Base-by-base conservation (phyloP, 2,113 vertebrate species). In the Ancistrus triradiatus region DNA sequence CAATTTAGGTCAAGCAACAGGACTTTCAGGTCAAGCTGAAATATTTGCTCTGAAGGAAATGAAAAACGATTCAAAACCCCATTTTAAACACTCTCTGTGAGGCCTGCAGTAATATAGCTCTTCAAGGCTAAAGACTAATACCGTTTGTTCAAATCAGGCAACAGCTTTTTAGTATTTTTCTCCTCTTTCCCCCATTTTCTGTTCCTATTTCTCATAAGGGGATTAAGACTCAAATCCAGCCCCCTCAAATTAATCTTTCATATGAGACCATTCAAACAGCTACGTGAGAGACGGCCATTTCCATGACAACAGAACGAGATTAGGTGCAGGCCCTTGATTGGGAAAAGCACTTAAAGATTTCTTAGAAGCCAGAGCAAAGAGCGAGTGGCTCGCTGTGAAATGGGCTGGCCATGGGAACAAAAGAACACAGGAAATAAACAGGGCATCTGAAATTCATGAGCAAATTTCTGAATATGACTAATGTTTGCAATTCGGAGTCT, bases 281-380 rank as follows among this genome's bases (percentile, higher is more conserved):
- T 63, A 48, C 33, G 68, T 79, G 78, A 57, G 69, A 80, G 76
- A 77, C 80, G 68, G 72, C 35, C 40, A 87, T 89, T 87, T 83
- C 86, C 86, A 89, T 89, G 81, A 87, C 86, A 89, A 87, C 84
- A 74, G 78, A 74, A 72, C 56, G 58, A 80, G 86, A 84, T 86
- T 81, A 84, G 80, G 74, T 76, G 74, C 77, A 69, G 79, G 77
- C 77, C 81, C 80, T 83, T 80, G 77, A 80, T 81, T 84, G 68
- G 77, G 69, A 78, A 66, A 79, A 74, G 68, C 77, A 80, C 82
- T 82, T 77, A 75, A 69, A 70, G 79, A 78, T 74, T 74, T 65
- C 51, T 69, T 42, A 58, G 48, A 42, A n/a, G 57, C 44, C 59
- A 21, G 48, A 35, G 40, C 50, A 60, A 59, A 31, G 68, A 44